Conservation (phyloP, 2,113 vertebrate genomes). For the Pampusana beccarii region DNA sequence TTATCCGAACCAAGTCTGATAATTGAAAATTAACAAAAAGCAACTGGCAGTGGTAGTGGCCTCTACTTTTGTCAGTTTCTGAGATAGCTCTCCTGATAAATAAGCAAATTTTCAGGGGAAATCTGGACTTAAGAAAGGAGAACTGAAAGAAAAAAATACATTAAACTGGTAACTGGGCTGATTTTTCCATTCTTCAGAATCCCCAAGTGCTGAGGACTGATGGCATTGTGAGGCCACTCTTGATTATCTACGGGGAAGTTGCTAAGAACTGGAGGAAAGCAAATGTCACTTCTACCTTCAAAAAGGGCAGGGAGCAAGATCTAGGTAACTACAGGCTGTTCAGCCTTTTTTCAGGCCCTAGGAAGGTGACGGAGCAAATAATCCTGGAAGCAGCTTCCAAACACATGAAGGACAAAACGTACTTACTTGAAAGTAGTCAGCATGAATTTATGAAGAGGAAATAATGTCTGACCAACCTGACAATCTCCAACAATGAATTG, state of each 20-base stretch:
- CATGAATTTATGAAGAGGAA: too few relatives aligned
- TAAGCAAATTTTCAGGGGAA: background rate
- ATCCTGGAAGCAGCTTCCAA: too few relatives aligned
- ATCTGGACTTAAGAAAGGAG: background rate
- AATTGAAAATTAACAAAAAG: background rate
- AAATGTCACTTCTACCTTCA: background rate
- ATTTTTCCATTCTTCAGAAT: background rate
- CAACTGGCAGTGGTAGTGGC: background rate
- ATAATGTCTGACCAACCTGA: too few relatives aligned
- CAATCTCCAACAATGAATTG: background rate
- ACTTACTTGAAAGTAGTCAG: too few relatives aligned
- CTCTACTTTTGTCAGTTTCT: background rate
- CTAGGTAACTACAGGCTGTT: too few relatives aligned
- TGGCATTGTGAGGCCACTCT: background rate
- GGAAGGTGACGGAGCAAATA: too few relatives aligned
- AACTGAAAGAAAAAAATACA: background rate
- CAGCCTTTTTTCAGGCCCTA: too few relatives aligned
- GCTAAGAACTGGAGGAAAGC: background rate
- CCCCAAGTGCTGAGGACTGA: background rate
- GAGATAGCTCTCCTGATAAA: background rate
- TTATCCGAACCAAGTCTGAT: background rate
- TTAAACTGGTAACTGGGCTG: background rate
- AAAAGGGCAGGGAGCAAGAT: too few relatives aligned
- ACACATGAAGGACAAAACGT: too few relatives aligned
- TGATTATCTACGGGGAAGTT: background rate